phyloP scores from a whole-genome alignment of 2,888 invertebrate genomes.

The Euclidia mi region DNA sequence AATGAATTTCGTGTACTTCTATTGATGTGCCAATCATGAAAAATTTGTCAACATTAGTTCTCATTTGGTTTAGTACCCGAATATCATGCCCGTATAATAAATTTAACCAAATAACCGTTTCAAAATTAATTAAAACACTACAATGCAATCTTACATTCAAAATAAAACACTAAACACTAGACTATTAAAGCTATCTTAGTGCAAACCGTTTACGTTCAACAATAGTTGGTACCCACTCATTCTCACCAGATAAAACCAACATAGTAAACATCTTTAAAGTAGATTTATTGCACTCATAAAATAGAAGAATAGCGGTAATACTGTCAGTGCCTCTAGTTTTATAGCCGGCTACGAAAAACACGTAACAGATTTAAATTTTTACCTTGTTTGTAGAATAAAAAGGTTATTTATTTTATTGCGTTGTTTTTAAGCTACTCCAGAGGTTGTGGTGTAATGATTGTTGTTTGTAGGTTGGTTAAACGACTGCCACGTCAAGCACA shows the following conservation, averaged over 20 bases:
- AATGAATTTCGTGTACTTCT: too few relatives aligned
- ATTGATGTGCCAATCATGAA: too few relatives aligned
- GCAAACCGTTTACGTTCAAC: background rate
- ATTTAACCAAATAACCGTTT: too few relatives aligned
- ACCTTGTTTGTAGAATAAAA: conserved; percentile 18
- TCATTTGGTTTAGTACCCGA: too few relatives aligned
- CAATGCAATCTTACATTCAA: background rate
- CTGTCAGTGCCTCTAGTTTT: conserved; percentile 28
- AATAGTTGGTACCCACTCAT: conserved; percentile 6
- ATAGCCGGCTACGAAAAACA: conserved; percentile 20
- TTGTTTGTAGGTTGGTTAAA: background rate
- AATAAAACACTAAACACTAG: background rate
- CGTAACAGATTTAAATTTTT: conserved; percentile 34
- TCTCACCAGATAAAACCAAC: conserved; percentile 20
- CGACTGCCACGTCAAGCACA: too few relatives aligned
- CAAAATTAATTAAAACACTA: too few relatives aligned
- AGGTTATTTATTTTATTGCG: conserved; percentile 6
- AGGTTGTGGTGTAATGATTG: background rate
- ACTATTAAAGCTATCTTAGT: background rate
- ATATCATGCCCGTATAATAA: too few relatives aligned
- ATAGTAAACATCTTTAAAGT: conserved; percentile 52
- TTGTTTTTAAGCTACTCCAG: background rate
- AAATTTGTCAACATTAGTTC: too few relatives aligned
- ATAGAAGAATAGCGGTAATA: conserved; percentile 40
- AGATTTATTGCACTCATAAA: conserved; percentile 49